Base-by-base conservation (phyloP, 2,797 vertebrate genomes). In the Benthosema pterotum region DNA sequence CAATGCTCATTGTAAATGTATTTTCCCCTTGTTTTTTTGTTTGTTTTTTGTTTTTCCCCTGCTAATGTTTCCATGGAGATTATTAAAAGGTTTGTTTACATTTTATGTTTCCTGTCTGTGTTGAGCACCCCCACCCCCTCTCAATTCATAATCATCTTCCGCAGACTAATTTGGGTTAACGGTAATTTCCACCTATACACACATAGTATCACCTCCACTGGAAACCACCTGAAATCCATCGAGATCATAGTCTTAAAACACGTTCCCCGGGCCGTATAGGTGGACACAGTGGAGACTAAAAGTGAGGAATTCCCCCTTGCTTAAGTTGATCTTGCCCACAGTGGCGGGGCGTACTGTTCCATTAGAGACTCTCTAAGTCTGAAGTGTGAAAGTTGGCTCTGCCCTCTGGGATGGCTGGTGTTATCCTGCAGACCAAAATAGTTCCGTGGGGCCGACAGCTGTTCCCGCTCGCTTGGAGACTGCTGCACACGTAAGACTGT, bases 341-440 rank as follows among this genome's bases (percentile, higher is more conserved):
- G 67, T 64, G 28, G 67, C 50, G 68, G 61, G 13, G 13, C 19
- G 13, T 15, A 47, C 15, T 74, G 42, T 69, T 81, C 66, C 78
- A 78, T 80, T 65, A 66, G 67, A 65, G 69, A 45, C 51, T 22
- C 66, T 77, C 65, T 42, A 52, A 69, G 53, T 72, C 67, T 42
- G 12, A 65, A 71, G 82, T 87, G 82, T 87, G 72, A 87, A 87
- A 81, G 74, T 82, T 80, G 83, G 82, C 82, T 67, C 46, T 19
- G 67, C 71, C 81, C 69, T 68, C 67, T 65, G 62, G 69, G 63
- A 72, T 77, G 52, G 67, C 58, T 46, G 53, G 65, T 55, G 74
- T 79, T 72, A 80, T 80, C 62, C 75, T 75, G 25, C 6, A n/a
- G 63, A 87, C 89, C 43, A 78, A 86, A 91, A 91, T 90, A 91